Evolutionary conservation across 2,797 vertebrate genomes (phyloP), one percentile per base, ranked within the genome.

Genomic region (Rhodeus uyekii): DNA sequence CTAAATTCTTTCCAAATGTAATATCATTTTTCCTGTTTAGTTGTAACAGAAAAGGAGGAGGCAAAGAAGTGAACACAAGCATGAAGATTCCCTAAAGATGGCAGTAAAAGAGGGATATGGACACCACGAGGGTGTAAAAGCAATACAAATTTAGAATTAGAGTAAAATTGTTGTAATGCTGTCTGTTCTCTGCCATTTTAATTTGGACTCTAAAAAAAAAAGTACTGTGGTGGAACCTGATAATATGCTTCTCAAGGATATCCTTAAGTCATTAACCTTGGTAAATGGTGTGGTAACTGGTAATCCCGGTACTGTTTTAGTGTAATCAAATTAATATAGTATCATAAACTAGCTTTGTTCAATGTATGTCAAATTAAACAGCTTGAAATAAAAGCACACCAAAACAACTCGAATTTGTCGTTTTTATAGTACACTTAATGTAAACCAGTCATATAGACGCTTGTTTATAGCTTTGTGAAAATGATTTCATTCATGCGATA

Each of bases 21-120:
- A 75, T 88, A 46, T 73, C 76, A n/a, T 65, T 27, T 78, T 42
- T 65, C 64, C 58, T 39, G 39, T 83, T 86, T 89, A 95, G 94
- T 85, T 38, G 16, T 83, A 42, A 90, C 87, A 84, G 93, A 94
- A 74, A 94, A 95, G 91, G 89, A 42, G 65, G 89, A 83, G 29
- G 90, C 76, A 50, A 88, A 79, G 63, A 92, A 95, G 89, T 94
- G 87, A 95, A 83, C 3, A 69, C 84, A 86, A 92, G 81, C 24
- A n/a, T 10, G 75, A 83, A 88, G 80, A 69, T 13, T 55, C 87
- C 68, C 81, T 88, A n/a, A 88, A 88, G 85, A 50, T 8, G 18
- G 5, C 42, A 8, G 50, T 36, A 18, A 13, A 58, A 22, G 1
- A 60, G n/a, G 5, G 36, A 76, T 63, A 42, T 61, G 18, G 34